Evolutionary conservation across 1,140 invertebrate species (phyloP), one percentile per base, ranked within the genome.

Genomic region (Ladona fulva): DNA sequence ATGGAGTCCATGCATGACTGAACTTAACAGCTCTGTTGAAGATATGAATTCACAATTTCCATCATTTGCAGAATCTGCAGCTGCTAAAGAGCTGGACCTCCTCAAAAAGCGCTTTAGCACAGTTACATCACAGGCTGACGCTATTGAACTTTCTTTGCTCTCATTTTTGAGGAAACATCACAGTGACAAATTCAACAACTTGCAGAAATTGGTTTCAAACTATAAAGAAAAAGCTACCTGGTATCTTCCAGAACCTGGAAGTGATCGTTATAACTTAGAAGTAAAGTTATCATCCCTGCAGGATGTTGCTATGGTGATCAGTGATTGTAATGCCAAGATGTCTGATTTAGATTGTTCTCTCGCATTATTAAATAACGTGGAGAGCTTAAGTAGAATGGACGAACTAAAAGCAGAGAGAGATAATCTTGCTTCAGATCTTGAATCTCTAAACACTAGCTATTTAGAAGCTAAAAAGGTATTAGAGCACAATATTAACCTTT

Each of bases 181-280:
- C 83, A 91, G 91, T 74, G 95, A 97, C 78, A 95, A 95, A 82
- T 90, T 95, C 74, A 89, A 89, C 74, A 91, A 92, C 82, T 87
- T 96, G 24, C 91, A 94, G 81, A 89, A 94, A 80, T 91, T 93
- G 83, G 88, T 97, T 5, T 87, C 88, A 74, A 91, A 91, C 0
- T 90, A 92, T 75, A 92, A 92, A 80, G 96, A 98, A 82, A 98
- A 98, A 84, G 90, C 96, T 0, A 87, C 89, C n/a, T 98, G 96
- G 95, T 97, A 95, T 84, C 89, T 92, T 79, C 93, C 94, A 0
- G 95, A 97, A 83, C 89, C 92, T 8, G 91, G 90, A 37, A 95
- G 92, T 82, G 95, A 98, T 83, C 91, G 92, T 83, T 97, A 96
- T 82, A 97, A 95, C 84, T 86, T 97, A n/a, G 94, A 97, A 87